phyloP scores from a whole-genome alignment of 2,797 vertebrate species.

The Spea hammondii region DNA sequence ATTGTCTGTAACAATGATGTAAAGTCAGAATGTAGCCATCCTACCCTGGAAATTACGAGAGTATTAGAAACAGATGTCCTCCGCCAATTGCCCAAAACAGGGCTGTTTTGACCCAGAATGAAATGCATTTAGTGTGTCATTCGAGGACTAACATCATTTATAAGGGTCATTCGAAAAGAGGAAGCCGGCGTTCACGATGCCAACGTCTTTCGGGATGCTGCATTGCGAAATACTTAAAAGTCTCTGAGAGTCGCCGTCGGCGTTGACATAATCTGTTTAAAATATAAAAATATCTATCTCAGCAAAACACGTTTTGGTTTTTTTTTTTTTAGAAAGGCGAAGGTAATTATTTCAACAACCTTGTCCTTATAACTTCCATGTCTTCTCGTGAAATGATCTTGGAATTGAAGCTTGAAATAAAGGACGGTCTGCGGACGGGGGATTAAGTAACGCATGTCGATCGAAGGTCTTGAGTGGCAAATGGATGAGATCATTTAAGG shows the following conservation, averaged over 20 bases:
- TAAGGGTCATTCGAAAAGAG: neutral
- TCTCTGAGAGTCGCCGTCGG: neutral
- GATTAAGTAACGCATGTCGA: constrained; percentile 5
- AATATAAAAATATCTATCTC: neutral
- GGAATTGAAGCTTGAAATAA: neutral
- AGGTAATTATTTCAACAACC: constrained; percentile 18
- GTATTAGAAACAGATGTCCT: neutral
- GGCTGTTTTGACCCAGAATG: neutral
- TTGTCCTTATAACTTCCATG: constrained; percentile 26
- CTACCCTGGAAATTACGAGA: neutral
- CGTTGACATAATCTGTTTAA: neutral
- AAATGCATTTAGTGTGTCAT: neutral
- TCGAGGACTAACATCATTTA: neutral
- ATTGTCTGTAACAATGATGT: neutral
- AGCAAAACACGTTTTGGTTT: neutral
- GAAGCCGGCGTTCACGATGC: neutral
- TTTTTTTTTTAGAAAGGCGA: neutral
- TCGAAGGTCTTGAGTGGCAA: constrained; percentile 11
- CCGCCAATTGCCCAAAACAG: neutral
- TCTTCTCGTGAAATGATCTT: neutral
- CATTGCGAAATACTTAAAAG: neutral
- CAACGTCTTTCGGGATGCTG: too few relatives aligned
- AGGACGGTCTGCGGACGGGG: constrained; percentile 4
- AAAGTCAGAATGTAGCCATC: neutral
- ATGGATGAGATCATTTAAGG: constrained; percentile 29